Evolutionary conservation across 2,797 vertebrate species (phyloP).

Genomic region (Enteromius unitaeniatus): DNA sequence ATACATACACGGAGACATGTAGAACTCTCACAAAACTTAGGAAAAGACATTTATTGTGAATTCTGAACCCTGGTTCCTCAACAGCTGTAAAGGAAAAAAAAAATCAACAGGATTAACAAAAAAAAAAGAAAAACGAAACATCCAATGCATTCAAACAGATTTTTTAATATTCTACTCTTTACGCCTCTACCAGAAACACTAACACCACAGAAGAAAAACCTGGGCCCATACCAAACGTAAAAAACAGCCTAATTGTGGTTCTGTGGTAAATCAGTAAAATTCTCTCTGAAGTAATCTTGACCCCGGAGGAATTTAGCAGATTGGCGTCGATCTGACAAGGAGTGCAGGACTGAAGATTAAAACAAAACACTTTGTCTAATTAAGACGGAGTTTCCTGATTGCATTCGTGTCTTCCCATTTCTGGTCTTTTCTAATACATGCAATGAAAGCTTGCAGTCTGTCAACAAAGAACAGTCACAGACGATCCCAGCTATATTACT

Average conservation of each 20-base stretch:
- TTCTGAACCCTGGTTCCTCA: constrained; percentile 77
- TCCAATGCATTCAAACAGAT: constrained; percentile 68
- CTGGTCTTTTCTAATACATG: constrained; percentile 31
- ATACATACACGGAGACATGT: neutral
- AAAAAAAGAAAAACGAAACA: constrained; percentile 55
- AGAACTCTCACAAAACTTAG: constrained; percentile 64
- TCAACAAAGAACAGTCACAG: constrained; percentile 21
- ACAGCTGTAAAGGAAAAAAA: constrained; percentile 70
- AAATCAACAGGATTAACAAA: constrained; percentile 16
- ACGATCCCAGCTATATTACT: constrained; percentile 20
- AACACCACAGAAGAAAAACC: constrained; percentile 29
- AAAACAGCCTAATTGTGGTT: constrained; percentile 51
- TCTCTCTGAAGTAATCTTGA: constrained; percentile 68
- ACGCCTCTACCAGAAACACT: constrained; percentile 33
- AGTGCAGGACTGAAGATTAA: constrained; percentile 68
- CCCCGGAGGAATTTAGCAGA: constrained; percentile 57
- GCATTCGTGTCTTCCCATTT: constrained; percentile 8
- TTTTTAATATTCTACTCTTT: constrained; percentile 38
- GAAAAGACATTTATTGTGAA: constrained; percentile 85
- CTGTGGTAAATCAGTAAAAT: constrained; percentile 57
- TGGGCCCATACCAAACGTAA: constrained; percentile 41
- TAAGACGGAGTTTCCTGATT: constrained; percentile 39
- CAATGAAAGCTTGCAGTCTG: constrained; percentile 7
- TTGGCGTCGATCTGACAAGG: constrained; percentile 61
- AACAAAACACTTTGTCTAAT: constrained; percentile 22